Conservation (phyloP, 2,888 invertebrate genomes). For the Scaptomyza reducta region DNA sequence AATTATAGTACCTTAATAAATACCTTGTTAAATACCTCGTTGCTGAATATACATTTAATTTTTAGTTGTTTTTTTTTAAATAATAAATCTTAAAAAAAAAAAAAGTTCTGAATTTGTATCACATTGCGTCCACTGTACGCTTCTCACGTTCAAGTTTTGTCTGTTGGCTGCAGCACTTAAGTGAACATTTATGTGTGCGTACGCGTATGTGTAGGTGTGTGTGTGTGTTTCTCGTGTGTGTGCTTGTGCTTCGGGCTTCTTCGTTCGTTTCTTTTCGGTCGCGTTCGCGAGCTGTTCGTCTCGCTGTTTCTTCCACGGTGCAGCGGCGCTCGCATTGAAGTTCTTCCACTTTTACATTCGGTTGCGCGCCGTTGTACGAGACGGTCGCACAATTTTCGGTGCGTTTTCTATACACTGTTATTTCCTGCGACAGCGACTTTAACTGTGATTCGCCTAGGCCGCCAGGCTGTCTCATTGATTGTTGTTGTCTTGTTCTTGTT, state of each 20-base stretch:
- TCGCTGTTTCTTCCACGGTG: conserved; percentile 33
- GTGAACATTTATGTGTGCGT: conserved; percentile 29
- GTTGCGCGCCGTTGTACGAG: conserved; percentile 84
- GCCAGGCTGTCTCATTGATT: conserved; percentile 34
- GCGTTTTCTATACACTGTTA: conserved; percentile 42
- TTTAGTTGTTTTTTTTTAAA: no score
- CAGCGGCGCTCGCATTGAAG: conserved; percentile 53
- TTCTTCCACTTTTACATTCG: conserved; percentile 81
- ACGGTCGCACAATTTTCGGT: conserved; percentile 83
- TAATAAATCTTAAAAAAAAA: no score
- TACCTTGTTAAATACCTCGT: no score
- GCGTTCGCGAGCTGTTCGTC: conserved; percentile 19
- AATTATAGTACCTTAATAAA: no score
- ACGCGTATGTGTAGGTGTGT: neutral
- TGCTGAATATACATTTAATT: no score
- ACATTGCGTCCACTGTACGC: conserved; percentile 42
- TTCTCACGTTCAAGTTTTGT: conserved; percentile 31
- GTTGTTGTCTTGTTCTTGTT: conserved; percentile 21
- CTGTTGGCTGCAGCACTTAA: conserved; percentile 34
- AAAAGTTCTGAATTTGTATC: conserved; percentile 8
- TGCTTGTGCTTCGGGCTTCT: conserved; percentile 29
- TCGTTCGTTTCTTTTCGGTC: conserved; percentile 11
- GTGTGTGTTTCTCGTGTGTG: conserved; percentile 2
- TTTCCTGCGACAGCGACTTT: conserved; percentile 15
- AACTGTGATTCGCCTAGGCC: conserved; percentile 44